A percentile compares a stretch with the other conserved stretches of the same genome.
Evolutionary conservation across 1,140 invertebrate species (phyloP).

Genomic region (Hyposmocoma kahamanoa): DNA sequence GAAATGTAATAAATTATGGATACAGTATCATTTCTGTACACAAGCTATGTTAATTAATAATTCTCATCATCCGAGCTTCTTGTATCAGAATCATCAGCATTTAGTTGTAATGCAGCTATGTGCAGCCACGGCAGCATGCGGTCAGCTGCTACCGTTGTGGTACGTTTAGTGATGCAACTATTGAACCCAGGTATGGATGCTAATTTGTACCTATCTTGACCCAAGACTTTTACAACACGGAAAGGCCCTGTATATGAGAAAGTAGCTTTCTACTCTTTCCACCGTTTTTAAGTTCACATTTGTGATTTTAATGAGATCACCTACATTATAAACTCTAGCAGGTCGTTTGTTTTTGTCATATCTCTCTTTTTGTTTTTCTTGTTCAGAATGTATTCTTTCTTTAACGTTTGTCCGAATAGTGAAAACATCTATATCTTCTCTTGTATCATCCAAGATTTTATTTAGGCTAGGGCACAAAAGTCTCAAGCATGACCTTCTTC

Average conservation of each 20-base stretch:
- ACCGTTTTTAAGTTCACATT: not conserved
- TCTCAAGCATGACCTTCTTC: slow-evolving; percentile 3
- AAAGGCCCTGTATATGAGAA: slow-evolving; percentile 4
- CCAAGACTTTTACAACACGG: slow-evolving; percentile 3
- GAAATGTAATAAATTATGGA: too few relatives aligned
- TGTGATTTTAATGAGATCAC: slow-evolving; percentile 7
- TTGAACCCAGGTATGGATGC: not conserved
- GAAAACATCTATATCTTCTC: not conserved
- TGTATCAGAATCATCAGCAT: not conserved
- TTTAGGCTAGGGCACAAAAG: slow-evolving; percentile 2
- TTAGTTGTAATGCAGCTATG: not conserved
- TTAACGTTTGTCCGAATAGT: slow-evolving; percentile 4
- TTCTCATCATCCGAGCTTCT: not conserved
- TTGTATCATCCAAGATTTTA: slow-evolving; percentile 1
- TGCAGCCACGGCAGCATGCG: slow-evolving; percentile 6
- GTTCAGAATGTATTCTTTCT: slow-evolving; percentile 4
- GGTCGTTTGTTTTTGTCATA: slow-evolving; percentile 3
- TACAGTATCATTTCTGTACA: too few relatives aligned
- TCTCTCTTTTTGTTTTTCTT: slow-evolving; percentile 1
- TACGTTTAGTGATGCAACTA: not conserved
- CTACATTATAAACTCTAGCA: slow-evolving; percentile 1
- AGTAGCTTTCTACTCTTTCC: slow-evolving; percentile 6
- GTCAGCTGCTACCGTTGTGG: slow-evolving; percentile 6
- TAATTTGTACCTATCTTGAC: slow-evolving; percentile 1
- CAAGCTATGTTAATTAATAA: not conserved